These are phyloP conservation scores for Darevskia nairensis DNA, from an alignment of 2,797 vertebrate species.

Conservation along the genomic window DNA sequence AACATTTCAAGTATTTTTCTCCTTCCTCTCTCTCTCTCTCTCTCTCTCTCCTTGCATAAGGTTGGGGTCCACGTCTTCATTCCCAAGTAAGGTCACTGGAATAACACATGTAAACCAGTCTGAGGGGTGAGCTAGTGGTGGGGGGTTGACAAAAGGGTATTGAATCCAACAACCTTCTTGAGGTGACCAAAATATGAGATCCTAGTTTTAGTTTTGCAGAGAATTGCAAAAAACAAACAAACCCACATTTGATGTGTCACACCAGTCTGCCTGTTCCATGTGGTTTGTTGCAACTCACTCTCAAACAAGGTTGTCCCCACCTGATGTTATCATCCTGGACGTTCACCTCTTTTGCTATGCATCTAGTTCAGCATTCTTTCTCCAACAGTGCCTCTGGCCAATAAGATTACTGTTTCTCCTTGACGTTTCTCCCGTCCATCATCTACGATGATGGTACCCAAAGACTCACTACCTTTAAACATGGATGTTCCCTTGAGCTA, in stretches of 20 bases:
- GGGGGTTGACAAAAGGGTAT: slow-evolving; percentile 34
- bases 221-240: background rate
- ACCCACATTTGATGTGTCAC: background rate
- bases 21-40: background rate
- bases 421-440: background rate
- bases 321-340: background rate
- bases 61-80: slow-evolving; percentile 43
- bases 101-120: slow-evolving; percentile 45
- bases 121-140: slow-evolving; percentile 39
- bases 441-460: background rate
- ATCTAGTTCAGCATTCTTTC: background rate
- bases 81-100: slow-evolving; percentile 42
- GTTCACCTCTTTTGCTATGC: background rate
- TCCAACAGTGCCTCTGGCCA: background rate
- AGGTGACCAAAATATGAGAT: background rate
- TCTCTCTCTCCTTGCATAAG: slow-evolving; percentile 39
- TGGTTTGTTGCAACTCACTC: background rate
- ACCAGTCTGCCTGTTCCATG: background rate
- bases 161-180: slow-evolving; percentile 22
- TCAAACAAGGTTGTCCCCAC: background rate
- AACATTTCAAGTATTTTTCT: slow-evolving; percentile 56
- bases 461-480: background rate
- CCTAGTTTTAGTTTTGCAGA: slow-evolving; percentile 31
- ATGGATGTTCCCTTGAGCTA: background rate
- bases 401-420: background rate